Evolutionary conservation across 1,140 invertebrate genomes (phyloP), one percentile per base, ranked within the genome.

Genomic region (Acarapis woodi): DNA sequence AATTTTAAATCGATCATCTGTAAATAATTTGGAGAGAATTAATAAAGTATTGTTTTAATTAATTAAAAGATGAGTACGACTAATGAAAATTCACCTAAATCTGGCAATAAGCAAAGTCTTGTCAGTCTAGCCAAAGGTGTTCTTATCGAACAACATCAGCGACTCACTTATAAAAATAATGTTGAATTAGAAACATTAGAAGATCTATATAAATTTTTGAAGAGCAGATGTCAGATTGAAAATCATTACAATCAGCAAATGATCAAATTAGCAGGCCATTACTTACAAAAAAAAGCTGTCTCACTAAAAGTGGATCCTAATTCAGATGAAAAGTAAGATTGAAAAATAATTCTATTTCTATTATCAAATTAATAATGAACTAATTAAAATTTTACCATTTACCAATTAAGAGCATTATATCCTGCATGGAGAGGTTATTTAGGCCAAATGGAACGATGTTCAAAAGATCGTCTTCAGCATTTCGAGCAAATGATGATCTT

Each of bases 191-290:
- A 42, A 18, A 18, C 43, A 29, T 25, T 44, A 12, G 43, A 44
- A 26, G 43, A 44, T 35, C 14, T 44, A 2, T 14, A 70, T 45
- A 78, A 70, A 49, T 93, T 83, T 55, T 75, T 73, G 26, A 70
- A 87, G 50, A 83, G 85, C 53, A 67, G 78, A 46, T 80, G 78
- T 15, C 67, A 74, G 16, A 76, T 90, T 45, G 83, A 93, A 55
- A 88, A 83, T 53, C 78, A 78, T 12, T 90, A 90, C 56, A 80
- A 77, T 1, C 80, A 88, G 71, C 73, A 76, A 19, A 55, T 87
- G 41, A 61, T 82, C 35, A 85, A 85, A 61, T 73, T 83, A 49
- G 76, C 77, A 3, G 78, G 73, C 16, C 71, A 72, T 14, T 82
- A 82, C 58, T 63, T 83, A 40, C 80, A 80, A 53, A 79, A 79